Evolutionary conservation across 2,888 invertebrate species (phyloP).

Genomic region (Chaetogeoica ovagalla): DNA sequence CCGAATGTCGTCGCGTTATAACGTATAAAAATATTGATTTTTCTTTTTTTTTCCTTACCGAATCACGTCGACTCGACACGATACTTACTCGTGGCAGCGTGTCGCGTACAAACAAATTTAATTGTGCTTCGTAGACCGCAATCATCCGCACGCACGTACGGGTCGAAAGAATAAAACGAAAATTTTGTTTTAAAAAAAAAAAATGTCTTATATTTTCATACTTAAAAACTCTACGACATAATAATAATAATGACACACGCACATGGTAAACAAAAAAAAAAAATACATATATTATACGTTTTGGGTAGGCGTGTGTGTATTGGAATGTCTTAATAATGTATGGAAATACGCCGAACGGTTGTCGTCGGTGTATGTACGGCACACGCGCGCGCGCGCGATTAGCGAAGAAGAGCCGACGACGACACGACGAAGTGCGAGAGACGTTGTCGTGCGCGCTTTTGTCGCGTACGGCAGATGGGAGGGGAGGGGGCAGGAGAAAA

Average conservation of each 20-base stretch:
- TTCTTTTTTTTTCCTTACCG: too few species aligned
- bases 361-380: neutral
- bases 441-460: neutral
- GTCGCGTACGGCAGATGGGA: neutral
- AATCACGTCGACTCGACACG: too few species aligned
- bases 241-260: slow-evolving; percentile 31
- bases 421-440: slow-evolving; percentile 31
- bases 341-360: neutral
- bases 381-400: neutral
- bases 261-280: slow-evolving; percentile 32
- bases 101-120: too few species aligned
- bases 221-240: slow-evolving; percentile 40
- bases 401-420: slow-evolving; percentile 15
- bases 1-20: too few species aligned
- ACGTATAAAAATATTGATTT: too few species aligned
- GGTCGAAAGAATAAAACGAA: neutral
- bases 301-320: neutral
- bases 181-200: slow-evolving; percentile 6
- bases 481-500: neutral
- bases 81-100: too few species aligned
- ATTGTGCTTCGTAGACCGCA: too few species aligned
- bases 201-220: slow-evolving; percentile 36
- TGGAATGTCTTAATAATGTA: too few species aligned
- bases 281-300: neutral
- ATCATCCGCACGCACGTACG: too few species aligned